These are phyloP conservation scores for Halisarca cf. caerulea DNA, from an alignment of 37 sponge, comb jelly and placozoan genomes.

Conservation along the genomic window DNA sequence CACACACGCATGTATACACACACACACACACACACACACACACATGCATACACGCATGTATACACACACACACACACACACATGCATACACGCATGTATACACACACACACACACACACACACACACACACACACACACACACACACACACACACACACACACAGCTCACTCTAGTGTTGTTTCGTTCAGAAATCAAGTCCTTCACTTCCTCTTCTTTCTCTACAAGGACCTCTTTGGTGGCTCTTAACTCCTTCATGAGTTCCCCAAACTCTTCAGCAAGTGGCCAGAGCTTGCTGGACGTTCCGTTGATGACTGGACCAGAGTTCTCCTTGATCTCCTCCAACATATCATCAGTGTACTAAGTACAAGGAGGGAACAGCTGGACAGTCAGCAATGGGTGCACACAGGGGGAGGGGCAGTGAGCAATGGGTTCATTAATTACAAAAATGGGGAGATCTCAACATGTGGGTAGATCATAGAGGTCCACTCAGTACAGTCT, in stretches of 20 bases:
- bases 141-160: neutral
- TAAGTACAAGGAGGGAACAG: no score
- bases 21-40: no score
- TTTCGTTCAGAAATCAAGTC: constrained; percentile 87
- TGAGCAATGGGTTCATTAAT: no score
- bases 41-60: neutral
- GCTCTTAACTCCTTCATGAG: constrained; percentile 64
- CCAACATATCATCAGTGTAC: constrained; percentile 28
- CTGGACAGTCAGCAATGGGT: no score
- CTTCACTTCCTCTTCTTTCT: constrained; percentile 82
- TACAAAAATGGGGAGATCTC: no score
- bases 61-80: neutral
- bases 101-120: neutral
- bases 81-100: neutral
- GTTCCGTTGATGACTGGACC: constrained; percentile 21
- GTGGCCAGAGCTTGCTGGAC: constrained; percentile 48
- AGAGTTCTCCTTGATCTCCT: constrained; percentile 44
- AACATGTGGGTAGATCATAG: no score
- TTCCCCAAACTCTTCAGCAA: constrained; percentile 61
- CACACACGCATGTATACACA: no score
- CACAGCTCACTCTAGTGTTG: constrained; percentile 77
- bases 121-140: neutral
- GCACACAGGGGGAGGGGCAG: no score
- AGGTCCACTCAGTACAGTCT: no score
- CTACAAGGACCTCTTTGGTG: constrained; percentile 54